Evolutionary conservation across 2,113 vertebrate genomes (phyloP).

Genomic region (Cygnus atratus): DNA sequence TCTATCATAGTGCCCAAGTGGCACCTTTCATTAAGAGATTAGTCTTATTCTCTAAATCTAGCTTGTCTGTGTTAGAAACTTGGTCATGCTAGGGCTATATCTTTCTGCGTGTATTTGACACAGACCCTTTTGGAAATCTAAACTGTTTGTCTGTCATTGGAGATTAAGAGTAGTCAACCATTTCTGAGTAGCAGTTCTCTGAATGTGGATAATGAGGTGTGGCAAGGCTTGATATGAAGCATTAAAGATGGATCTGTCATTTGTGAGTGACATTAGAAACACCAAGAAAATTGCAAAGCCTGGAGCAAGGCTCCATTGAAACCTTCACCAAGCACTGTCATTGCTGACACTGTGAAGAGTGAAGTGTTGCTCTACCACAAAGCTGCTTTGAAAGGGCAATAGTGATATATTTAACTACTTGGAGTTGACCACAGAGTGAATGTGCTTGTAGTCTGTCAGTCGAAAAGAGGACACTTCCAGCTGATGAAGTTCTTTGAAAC

Average conservation of each 20-base stretch:
- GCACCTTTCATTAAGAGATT: neutral
- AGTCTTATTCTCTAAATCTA: neutral
- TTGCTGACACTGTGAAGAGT: neutral
- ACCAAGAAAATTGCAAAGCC: neutral
- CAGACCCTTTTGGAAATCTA: neutral
- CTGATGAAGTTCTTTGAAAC: neutral
- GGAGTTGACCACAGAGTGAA: neutral
- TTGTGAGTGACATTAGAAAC: neutral
- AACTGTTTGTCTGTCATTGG: neutral
- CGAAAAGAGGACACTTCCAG: neutral
- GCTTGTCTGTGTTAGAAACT: neutral
- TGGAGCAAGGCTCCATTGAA: neutral
- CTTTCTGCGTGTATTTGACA: neutral
- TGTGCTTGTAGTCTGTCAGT: slow-evolving; percentile 14
- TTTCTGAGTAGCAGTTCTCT: slow-evolving; percentile 11
- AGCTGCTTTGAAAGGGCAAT: neutral
- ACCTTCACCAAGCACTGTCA: neutral
- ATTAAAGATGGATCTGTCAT: neutral
- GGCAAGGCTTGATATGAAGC: neutral
- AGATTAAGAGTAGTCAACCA: neutral
- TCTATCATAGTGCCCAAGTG: neutral
- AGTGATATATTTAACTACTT: slow-evolving; percentile 2
- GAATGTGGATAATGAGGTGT: neutral
- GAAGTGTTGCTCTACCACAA: neutral
- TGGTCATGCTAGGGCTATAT: neutral